Conservation (phyloP, 2,797 vertebrate genomes). For the Capromys pilorides region DNA sequence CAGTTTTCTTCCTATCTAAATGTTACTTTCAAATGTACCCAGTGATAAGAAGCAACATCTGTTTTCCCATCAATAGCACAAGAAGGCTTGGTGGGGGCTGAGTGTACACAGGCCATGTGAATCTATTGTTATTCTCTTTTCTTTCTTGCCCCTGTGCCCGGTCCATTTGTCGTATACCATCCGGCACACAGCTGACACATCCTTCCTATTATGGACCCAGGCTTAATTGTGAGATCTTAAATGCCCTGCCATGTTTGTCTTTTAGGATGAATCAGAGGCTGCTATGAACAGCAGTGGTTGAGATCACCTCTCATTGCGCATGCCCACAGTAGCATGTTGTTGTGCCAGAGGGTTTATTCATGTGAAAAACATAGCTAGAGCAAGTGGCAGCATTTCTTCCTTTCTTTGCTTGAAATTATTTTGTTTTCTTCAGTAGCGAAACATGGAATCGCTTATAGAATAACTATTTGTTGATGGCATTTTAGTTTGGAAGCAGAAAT, state of each 20-base stretch:
- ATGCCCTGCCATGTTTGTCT: slow-evolving; percentile 83
- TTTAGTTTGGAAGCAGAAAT: slow-evolving; percentile 56
- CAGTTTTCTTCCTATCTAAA: slow-evolving; percentile 88
- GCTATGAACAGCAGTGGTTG: slow-evolving; percentile 54
- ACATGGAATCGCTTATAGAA: slow-evolving; percentile 77
- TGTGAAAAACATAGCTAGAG: slow-evolving; percentile 81
- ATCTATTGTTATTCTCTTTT: slow-evolving; percentile 87
- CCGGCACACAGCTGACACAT: slow-evolving; percentile 91
- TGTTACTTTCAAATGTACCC: slow-evolving; percentile 91
- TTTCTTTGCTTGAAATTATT: slow-evolving; percentile 77
- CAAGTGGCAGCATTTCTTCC: slow-evolving; percentile 66
- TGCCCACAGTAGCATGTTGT: slow-evolving; percentile 72
- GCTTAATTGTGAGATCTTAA: slow-evolving; percentile 85
- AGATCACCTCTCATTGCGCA: slow-evolving; percentile 76
- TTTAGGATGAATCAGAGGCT: slow-evolving; percentile 75
- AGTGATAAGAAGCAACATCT: slow-evolving; percentile 96
- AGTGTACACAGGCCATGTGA: slow-evolving; percentile 86
- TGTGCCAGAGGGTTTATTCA: slow-evolving; percentile 74
- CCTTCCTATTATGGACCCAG: slow-evolving; percentile 83
- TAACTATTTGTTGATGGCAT: slow-evolving; percentile 64
- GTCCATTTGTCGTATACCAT: slow-evolving; percentile 89
- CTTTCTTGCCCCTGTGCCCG: slow-evolving; percentile 88
- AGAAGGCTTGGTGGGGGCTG: slow-evolving; percentile 88
- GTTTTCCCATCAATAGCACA: slow-evolving; percentile 92
- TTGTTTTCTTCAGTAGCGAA: slow-evolving; percentile 84